Evolutionary conservation across 53 echinoderm and acorn worm genomes (phyloP).

Genomic region (Luidia sarsii): DNA sequence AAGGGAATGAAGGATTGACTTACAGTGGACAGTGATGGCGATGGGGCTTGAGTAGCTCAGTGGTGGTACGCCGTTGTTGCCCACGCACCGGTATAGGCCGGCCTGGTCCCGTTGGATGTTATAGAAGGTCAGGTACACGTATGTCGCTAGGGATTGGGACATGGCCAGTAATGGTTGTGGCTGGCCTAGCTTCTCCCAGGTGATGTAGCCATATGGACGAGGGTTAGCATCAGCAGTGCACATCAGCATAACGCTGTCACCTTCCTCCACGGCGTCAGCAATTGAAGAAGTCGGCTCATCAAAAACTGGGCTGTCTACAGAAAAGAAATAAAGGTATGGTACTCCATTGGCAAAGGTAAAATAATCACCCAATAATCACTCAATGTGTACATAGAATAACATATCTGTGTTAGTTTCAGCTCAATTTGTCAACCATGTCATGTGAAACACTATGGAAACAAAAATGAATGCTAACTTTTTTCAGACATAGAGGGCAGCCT

Average conservation of each 20-base stretch:
- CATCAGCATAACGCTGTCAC: conserved; percentile 9
- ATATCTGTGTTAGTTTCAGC: too few species aligned
- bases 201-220: background rate
- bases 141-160: background rate
- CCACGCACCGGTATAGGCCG: conserved; percentile 6
- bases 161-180: too few species aligned
- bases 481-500: too few species aligned
- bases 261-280: background rate
- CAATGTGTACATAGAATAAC: too few species aligned
- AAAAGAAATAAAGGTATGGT: too few species aligned
- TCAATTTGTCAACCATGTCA: too few species aligned
- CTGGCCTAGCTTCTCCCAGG: conserved; percentile 13
- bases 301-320: background rate
- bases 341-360: too few species aligned
- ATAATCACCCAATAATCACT: too few species aligned
- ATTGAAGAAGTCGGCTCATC: background rate
- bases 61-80: conserved; percentile 18
- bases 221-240: conserved; percentile 33
- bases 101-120: conserved; percentile 1
- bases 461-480: too few species aligned
- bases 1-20: background rate
- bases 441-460: too few species aligned
- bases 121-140: conserved; percentile 17
- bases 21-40: background rate
- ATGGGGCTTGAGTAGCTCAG: background rate